Evolutionary conservation across 2,888 invertebrate genomes (phyloP), one percentile per base, ranked within the genome.

Genomic region (Stramonita haemastoma): DNA sequence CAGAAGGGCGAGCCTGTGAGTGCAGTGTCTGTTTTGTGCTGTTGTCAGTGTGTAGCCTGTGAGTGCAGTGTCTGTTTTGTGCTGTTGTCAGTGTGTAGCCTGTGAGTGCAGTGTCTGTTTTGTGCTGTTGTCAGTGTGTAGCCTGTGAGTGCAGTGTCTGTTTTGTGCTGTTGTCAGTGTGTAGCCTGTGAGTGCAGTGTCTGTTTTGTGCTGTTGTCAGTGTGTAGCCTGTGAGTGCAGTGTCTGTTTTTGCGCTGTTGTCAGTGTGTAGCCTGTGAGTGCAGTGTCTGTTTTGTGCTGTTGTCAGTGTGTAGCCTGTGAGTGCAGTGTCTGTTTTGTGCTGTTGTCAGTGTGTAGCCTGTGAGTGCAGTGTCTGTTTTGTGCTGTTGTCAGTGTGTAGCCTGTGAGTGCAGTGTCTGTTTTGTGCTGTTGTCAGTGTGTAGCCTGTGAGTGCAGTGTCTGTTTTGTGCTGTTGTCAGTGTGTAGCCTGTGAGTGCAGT

Each of bases 1-100:
- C 87, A 89, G n/a, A 89, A 66, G 73, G 92, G 92, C 88, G 91
- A 91, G 11, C 84, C 86, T 22, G 84, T 57, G 57, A 85, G 84
- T 85, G 6, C 29, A 29, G 1, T 29, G 17, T 22, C 26, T 19
- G 11, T 26, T 13, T n/a, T 26, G 73, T 22, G 11, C 26, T 1
- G 73, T 26, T 73, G 73, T 26, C 29, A 73, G 26, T n/a, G 26
- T 73, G 8, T 46, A 8, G 46, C 46, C 2, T 46, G 46, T 46
- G 57, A 85, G 84, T 85, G 6, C 29, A 29, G 1, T 29, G 17
- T 22, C 26, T 19, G 11, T 26, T 13, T n/a, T 26, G 73, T 22
- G 11, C 26, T 1, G 73, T 26, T 73, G 73, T 26, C 29, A 73
- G 26, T n/a, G 26, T 73, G 8, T 46, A 91, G 11, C 84, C 86